Percentiles rank a stretch among this genome's conserved stretches.
phyloP scores from a whole-genome alignment of 2,113 vertebrate genomes.

The Cyphomyrus discorhynchus region DNA sequence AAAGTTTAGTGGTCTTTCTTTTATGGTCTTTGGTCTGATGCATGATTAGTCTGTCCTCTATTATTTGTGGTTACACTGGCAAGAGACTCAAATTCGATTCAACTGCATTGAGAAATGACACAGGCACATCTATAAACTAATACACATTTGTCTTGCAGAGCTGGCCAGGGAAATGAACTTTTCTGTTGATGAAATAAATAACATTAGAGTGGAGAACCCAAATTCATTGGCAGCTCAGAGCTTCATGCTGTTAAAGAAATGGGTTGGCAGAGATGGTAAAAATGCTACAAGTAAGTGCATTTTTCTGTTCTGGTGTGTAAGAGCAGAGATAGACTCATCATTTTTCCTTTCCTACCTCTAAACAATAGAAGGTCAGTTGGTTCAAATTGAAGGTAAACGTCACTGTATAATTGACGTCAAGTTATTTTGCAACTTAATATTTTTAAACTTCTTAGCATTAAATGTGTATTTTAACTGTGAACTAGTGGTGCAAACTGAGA shows the following conservation, averaged over 20 bases:
- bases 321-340: background rate
- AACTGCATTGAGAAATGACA: slow-evolving; percentile 25
- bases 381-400: background rate
- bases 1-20: background rate
- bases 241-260: slow-evolving; percentile 98
- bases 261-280: slow-evolving; percentile 96
- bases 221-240: slow-evolving; percentile 96
- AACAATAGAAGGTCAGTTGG: background rate
- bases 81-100: slow-evolving; percentile 28
- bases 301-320: background rate
- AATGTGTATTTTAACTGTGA: background rate
- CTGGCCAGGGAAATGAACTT: slow-evolving; percentile 97
- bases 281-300: slow-evolving; percentile 92
- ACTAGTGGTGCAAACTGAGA: background rate
- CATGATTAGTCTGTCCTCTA: background rate
- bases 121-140: slow-evolving; percentile 18
- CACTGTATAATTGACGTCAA: background rate
- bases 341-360: background rate
- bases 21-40: background rate
- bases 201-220: slow-evolving; percentile 94
- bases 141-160: slow-evolving; percentile 69
- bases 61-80: background rate
- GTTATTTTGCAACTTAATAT: background rate
- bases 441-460: background rate
- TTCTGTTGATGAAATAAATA: slow-evolving; percentile 98